A percentile compares a stretch with the other conserved stretches of the same genome.
Evolutionary conservation across 1,140 invertebrate genomes (phyloP).

Genomic region (Neodiprion lecontei): DNA sequence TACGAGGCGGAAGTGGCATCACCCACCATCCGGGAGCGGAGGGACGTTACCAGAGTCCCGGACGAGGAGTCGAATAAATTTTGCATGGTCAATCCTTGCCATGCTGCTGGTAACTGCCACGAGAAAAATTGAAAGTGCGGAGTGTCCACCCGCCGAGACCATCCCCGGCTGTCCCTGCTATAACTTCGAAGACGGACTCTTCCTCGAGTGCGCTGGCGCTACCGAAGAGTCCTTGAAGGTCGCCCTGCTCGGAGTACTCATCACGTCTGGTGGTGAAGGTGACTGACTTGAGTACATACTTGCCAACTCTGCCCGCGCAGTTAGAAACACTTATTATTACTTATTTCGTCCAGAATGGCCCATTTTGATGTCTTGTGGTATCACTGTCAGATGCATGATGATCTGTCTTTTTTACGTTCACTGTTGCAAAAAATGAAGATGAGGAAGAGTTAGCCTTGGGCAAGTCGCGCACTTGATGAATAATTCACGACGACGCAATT

Average conservation of each 20-base stretch:
- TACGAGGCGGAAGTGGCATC: slow-evolving; percentile 45
- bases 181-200: slow-evolving; percentile 21
- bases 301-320: background rate
- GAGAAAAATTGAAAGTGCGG: slow-evolving; percentile 15
- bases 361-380: background rate
- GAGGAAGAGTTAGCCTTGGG: background rate
- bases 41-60: background rate
- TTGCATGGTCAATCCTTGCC: slow-evolving; percentile 8
- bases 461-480: background rate
- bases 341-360: background rate
- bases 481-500: background rate
- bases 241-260: slow-evolving; percentile 40
- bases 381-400: background rate
- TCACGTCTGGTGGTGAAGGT: slow-evolving; percentile 42
- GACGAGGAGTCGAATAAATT: background rate
- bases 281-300: slow-evolving; percentile 7
- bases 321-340: slow-evolving; percentile 8
- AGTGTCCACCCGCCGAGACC: slow-evolving; percentile 15
- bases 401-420: slow-evolving; percentile 25
- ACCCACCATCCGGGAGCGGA: slow-evolving; percentile 29
- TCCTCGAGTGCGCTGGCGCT: slow-evolving; percentile 41
- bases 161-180: slow-evolving; percentile 14
- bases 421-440: background rate
- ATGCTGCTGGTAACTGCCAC: background rate
- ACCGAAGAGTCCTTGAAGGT: slow-evolving; percentile 31